Conservation (phyloP, 2,797 vertebrate species). For the Phalanger gymnotis region DNA sequence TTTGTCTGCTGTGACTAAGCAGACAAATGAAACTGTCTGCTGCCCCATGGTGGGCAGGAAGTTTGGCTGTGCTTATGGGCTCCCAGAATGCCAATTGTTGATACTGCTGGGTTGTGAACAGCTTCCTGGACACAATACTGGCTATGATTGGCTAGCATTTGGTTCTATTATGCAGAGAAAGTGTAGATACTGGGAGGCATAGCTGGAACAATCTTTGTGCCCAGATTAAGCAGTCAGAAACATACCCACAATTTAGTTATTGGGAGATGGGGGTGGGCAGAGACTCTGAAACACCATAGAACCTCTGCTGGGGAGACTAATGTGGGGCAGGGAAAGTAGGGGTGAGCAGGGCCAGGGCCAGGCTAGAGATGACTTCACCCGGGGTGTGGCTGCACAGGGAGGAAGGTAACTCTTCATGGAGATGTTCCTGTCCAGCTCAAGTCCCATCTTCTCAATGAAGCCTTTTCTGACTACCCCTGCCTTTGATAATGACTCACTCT, state of each 20-base stretch:
- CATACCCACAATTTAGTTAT: not conserved
- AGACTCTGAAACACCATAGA: conserved; percentile 10
- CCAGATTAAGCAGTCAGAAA: not conserved
- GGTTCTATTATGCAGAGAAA: conserved; percentile 28
- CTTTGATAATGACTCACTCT: not conserved
- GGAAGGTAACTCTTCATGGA: not conserved
- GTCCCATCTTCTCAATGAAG: not conserved
- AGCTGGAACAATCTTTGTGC: not conserved
- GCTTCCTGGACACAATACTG: conserved; percentile 35
- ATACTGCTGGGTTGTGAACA: not conserved
- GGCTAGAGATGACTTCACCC: not conserved
- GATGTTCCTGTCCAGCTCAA: not conserved
- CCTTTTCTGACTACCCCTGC: not conserved
- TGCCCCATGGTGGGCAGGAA: conserved; percentile 1
- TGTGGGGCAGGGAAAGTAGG: not conserved
- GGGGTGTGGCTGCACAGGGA: not conserved
- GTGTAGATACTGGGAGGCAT: not conserved
- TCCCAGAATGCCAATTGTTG: not conserved
- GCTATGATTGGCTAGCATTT: not conserved
- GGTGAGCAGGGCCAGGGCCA: not conserved
- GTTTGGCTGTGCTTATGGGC: not conserved
- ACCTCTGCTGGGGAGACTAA: not conserved
- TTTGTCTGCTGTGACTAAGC: conserved; percentile 47
- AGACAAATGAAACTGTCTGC: conserved; percentile 43
- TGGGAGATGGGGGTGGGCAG: not conserved